Evolutionary conservation across 2,113 vertebrate genomes (phyloP).

Genomic region (Naja naja): DNA sequence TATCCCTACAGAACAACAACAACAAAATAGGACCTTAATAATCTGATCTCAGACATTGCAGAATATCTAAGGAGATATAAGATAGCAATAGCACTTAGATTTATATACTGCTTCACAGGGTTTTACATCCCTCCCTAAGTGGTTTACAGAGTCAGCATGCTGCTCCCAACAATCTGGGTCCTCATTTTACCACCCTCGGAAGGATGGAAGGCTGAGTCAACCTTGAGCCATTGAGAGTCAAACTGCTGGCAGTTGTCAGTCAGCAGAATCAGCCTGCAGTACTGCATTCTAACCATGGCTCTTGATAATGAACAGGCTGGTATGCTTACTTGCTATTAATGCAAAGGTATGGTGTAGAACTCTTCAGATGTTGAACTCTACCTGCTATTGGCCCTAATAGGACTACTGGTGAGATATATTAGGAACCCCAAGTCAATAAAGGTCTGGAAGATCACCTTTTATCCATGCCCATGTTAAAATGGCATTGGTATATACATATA

Average conservation of each 20-base stretch:
- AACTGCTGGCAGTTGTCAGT: too few species aligned
- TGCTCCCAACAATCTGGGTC: too few species aligned
- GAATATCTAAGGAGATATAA: background rate
- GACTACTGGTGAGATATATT: background rate
- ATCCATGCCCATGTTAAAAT: background rate
- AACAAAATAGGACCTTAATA: background rate
- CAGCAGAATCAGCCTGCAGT: too few species aligned
- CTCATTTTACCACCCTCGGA: too few species aligned
- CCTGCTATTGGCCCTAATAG: background rate
- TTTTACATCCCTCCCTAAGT: too few species aligned
- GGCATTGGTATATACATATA: background rate
- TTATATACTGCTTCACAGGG: too few species aligned
- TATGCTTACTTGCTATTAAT: background rate
- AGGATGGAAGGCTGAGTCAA: too few species aligned
- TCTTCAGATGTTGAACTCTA: background rate
- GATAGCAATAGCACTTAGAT: too few species aligned
- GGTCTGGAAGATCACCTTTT: background rate
- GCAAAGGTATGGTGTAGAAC: background rate
- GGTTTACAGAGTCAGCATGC: too few species aligned
- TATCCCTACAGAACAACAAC: slow-evolving; percentile 65
- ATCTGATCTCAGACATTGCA: background rate
- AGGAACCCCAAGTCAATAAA: background rate
- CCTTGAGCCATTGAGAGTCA: too few species aligned
- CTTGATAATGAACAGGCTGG: background rate
- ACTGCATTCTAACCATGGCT: too few species aligned